Evolutionary conservation across 2,113 vertebrate species (phyloP).

Genomic region (Irena cyanogastra): DNA sequence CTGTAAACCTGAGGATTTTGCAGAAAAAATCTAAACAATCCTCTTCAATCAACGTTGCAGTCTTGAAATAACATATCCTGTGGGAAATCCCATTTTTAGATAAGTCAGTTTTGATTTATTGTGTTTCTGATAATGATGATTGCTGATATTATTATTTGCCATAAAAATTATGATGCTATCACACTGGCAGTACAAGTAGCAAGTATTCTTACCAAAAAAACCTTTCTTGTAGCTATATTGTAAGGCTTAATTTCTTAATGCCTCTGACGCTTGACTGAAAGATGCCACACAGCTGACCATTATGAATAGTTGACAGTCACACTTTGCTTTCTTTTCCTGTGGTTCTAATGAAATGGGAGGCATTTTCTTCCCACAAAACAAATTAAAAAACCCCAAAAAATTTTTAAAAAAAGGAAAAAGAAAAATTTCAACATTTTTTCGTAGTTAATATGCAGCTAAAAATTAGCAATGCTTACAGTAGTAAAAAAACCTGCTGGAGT

Average conservation of each 20-base stretch:
- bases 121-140: neutral
- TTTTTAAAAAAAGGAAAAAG: no score
- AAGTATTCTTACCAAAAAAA: neutral
- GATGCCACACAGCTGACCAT: neutral
- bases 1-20: neutral
- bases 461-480: constrained; percentile 64
- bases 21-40: neutral
- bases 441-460: constrained; percentile 64
- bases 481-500: constrained; percentile 49
- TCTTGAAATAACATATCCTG: neutral
- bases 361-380: neutral
- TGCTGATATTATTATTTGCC: neutral
- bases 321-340: neutral
- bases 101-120: neutral
- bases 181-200: neutral
- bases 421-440: constrained; percentile 40
- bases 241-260: neutral
- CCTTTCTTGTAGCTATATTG: neutral
- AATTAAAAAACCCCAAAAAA: neutral
- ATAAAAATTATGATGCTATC: neutral
- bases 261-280: neutral
- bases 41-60: neutral
- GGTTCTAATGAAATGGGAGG: neutral
- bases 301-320: neutral
- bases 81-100: neutral